These are phyloP conservation scores for Manduca sexta DNA, from an alignment of 1,140 invertebrate species.

Conservation along the genomic window DNA sequence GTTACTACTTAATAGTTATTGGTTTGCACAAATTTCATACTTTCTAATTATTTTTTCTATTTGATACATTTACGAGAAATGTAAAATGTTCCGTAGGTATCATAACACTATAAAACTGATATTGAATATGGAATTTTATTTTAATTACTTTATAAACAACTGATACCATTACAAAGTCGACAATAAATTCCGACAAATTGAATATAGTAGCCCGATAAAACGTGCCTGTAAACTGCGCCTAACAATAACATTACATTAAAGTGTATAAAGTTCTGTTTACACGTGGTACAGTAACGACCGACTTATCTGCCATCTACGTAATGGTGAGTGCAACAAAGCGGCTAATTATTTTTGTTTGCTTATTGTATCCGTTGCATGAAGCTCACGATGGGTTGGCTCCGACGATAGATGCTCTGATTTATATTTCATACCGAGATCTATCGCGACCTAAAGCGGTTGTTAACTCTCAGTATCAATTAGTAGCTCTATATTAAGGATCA, in stretches of 20 bases:
- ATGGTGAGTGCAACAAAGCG: slow-evolving; percentile 46
- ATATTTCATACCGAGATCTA: slow-evolving; percentile 33
- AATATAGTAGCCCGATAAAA: no score
- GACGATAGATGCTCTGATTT: slow-evolving; percentile 58
- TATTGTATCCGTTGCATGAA: slow-evolving; percentile 52
- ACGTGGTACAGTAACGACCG: slow-evolving; percentile 31
- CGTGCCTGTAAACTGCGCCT: background rate
- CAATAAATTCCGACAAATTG: no score
- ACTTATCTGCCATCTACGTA: slow-evolving; percentile 52
- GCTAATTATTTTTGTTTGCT: slow-evolving; percentile 60
- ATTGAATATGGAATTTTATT: no score
- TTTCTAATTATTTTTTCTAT: no score
- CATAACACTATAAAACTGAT: no score
- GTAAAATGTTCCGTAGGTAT: no score
- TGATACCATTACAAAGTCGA: no score
- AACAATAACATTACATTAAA: background rate
- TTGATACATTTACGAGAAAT: no score
- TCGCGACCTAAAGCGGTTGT: slow-evolving; percentile 26
- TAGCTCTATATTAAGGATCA: no score
- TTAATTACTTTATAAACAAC: no score
- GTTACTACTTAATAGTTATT: background rate
- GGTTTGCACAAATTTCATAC: background rate
- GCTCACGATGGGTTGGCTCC: slow-evolving; percentile 35
- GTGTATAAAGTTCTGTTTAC: slow-evolving; percentile 33
- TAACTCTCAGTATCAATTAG: no score